Evolutionary conservation across 2,888 invertebrate species (phyloP), one percentile per base, ranked within the genome.

Genomic region (Himalopsyche anomala): DNA sequence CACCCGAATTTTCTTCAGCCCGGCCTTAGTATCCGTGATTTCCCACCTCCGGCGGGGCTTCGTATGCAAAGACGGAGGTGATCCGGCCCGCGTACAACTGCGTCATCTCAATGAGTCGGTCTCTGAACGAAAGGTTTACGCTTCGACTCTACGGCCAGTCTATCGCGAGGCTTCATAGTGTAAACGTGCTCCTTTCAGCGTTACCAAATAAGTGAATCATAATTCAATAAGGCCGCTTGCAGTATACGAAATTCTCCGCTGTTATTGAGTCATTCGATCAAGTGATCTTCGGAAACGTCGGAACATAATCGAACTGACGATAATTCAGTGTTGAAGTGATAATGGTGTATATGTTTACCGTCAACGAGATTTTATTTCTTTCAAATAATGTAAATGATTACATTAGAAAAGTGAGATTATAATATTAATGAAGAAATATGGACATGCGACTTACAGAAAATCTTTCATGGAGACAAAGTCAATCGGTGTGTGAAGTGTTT

Each of bases 401-500:
- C 84, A 54, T 80, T 84, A 83, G 74, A 80, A 87, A 40, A 79
- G 86, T 86, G 84, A 81, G 17, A n/a, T 82, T 54, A 51, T 84
- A 82, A 84, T 84, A 85, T 87, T 86, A 36, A 87, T 87, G 86
- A 86, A 86, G 79, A 81, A 86, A 83, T 85, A 88, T 88, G 86
- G 38, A 87, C 84, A 80, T 79, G 83, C 40, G 84, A 45, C 55
- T 83, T 45, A 28, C 84, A 87, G 81, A 62, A 56, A 81, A 82
- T 36, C 85, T 87, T 88, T 83, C 88, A 88, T 88, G 88, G 88
- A 88, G 87, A 83, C 62, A 84, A 88, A 62, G 42, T 84, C 80
- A 88, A 82, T 84, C 56, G 87, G 87, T 87, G 74, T 85, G 87
- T 85, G 84, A 84, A 51, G 51, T 51, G 51, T 15, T 51, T 38